Conservation (phyloP, 2,888 invertebrate species). For the Phalangium opilio region DNA sequence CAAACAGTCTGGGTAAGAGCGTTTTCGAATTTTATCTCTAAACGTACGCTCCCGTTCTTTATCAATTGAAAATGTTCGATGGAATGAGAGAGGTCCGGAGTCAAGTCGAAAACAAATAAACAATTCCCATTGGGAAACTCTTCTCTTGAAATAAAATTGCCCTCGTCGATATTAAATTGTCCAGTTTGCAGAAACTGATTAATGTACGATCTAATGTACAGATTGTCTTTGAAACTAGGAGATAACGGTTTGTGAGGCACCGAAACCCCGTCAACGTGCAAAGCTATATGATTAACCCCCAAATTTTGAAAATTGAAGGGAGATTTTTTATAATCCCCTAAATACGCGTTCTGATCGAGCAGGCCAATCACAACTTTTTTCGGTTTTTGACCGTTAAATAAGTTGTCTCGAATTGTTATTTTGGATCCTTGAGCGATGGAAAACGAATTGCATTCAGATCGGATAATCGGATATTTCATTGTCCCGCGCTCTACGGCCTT, state of each 20-base stretch:
- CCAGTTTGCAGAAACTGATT: no score
- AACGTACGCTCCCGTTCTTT: no score
- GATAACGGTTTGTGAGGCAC: conserved; percentile 19
- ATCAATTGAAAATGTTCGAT: no score
- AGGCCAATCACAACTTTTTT: conserved; percentile 25
- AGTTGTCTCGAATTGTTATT: conserved; percentile 25
- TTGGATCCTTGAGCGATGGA: conserved; percentile 21
- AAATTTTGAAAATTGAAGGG: conserved; percentile 22
- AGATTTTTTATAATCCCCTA: conserved; percentile 18
- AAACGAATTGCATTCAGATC: conserved; percentile 18
- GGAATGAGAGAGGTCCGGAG: no score
- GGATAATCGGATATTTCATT: conserved; percentile 19
- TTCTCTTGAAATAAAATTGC: no score
- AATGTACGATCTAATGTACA: no score
- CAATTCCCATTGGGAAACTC: no score
- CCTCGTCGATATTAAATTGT: no score
- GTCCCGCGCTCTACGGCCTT: conserved; percentile 16
- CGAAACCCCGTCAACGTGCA: conserved; percentile 21
- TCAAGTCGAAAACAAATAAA: no score
- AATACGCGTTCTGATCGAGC: conserved; percentile 18
- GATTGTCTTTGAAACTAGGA: no score
- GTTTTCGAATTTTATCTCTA: no score
- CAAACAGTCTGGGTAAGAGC: no score
- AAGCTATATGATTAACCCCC: conserved; percentile 14
- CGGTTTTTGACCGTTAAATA: conserved; percentile 25